Evolutionary conservation across 2,888 invertebrate genomes (phyloP), one percentile per base, ranked within the genome.

Genomic region (Yponomeuta cagnagella): DNA sequence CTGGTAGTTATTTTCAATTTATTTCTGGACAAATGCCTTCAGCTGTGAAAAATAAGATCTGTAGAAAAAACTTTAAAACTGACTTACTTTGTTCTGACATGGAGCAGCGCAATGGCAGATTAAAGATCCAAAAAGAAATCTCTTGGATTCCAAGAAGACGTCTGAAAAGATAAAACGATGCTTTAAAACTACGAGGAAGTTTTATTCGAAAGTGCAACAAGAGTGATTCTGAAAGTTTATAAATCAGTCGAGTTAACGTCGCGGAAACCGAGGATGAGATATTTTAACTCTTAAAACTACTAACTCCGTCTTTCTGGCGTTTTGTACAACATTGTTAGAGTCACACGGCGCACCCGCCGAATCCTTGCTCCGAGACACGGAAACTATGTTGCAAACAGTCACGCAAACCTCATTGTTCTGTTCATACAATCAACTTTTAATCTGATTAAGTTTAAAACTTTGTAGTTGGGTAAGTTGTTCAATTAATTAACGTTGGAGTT

Each of bases 161-260:
- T 31, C 43, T 68, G n/a, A 23, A 23, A 48, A n/a, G 68, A 68
- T 48, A 48, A 68, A 70, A 63, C 37, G 43, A 63, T 66, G 48
- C 48, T 63, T 71, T 69, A 69, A 52, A 71, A 69, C 52, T 58
- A 15, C 63, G 74, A 75, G 77, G 43, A 76, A 79, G 76, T 75
- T 72, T 73, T 74, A 23, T 76, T 73, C 75, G 68, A 72, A 80
- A 77, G 77, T 77, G 76, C 77, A 78, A 75, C 80, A 78, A 79
- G 80, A 75, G 72, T 75, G 73, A 78, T 80, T 80, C 71, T 72
- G 73, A 72, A 79, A 79, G 74, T 79, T 80, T 78, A 77, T 76
- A 76, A 74, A 70, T 75, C 73, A 74, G 72, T 74, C 73, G 73
- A 75, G 73, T 74, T 70, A 70, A 48, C 70, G 64, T 65, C 64